phyloP scores from a whole-genome alignment of 2,797 vertebrate species.

The Muraenolepis orangiensis region DNA sequence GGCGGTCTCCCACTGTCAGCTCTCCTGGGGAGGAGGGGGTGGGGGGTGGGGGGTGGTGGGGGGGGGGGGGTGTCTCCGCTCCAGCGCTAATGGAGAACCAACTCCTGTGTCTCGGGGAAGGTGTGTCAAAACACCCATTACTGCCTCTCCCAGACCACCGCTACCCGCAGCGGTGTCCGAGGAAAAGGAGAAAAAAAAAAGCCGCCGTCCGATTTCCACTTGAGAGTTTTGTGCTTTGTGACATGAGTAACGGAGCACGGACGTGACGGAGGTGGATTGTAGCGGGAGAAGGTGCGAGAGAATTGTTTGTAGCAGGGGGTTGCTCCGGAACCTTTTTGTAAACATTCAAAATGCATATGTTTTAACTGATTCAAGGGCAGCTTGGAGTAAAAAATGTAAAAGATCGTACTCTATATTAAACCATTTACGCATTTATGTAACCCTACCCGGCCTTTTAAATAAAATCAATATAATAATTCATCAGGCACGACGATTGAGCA shows the following conservation, averaged over 20 bases:
- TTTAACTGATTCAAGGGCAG: not conserved
- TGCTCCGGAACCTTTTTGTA: not conserved
- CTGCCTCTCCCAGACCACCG: constrained; percentile 24
- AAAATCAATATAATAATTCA: not conserved
- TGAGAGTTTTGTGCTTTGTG: too few relatives aligned
- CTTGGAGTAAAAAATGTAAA: not conserved
- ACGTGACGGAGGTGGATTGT: not conserved
- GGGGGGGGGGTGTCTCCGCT: constrained; percentile 18
- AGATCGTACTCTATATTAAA: not conserved
- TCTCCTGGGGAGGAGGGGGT: constrained; percentile 21
- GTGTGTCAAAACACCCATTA: constrained; percentile 52
- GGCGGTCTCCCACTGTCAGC: constrained; percentile 40
- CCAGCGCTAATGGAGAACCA: constrained; percentile 54
- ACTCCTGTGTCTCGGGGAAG: constrained; percentile 17
- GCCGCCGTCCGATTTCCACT: not conserved
- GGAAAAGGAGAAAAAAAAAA: constrained; percentile 5
- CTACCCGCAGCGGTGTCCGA: not conserved
- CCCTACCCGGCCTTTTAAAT: not conserved
- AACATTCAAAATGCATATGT: not conserved
- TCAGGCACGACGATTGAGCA: not conserved
- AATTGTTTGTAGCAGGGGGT: not conserved
- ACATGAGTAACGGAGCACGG: not conserved
- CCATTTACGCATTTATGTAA: not conserved
- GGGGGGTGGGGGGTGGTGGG: not conserved
- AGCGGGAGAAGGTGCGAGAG: not conserved